These are phyloP conservation scores for Falco columbarius DNA, from an alignment of 2,797 vertebrate species.

Conservation along the genomic window DNA sequence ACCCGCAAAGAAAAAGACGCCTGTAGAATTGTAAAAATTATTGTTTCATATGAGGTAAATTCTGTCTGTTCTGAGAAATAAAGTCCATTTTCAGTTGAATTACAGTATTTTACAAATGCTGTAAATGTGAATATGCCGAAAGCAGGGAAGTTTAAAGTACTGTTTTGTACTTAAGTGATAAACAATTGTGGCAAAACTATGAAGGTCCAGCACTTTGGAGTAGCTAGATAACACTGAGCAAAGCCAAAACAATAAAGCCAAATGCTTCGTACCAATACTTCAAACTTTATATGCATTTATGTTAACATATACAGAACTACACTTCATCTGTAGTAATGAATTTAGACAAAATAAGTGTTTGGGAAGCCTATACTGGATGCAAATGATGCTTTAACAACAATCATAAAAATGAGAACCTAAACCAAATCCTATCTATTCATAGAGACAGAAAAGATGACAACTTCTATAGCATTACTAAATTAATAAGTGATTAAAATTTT, in stretches of 20 bases:
- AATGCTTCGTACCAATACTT: neutral
- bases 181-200: neutral
- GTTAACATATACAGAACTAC: neutral
- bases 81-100: neutral
- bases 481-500: neutral
- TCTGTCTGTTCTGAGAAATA: neutral
- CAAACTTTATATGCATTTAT: constrained; percentile 31
- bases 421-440: neutral
- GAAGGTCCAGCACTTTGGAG: neutral
- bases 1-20: neutral
- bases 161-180: neutral
- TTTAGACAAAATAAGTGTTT: neutral
- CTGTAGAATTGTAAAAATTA: neutral
- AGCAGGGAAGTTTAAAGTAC: neutral
- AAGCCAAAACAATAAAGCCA: constrained; percentile 33
- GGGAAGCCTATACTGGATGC: neutral
- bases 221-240: neutral
- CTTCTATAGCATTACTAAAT: neutral
- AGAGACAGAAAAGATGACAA: neutral
- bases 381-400: neutral
- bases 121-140: constrained; percentile 11
- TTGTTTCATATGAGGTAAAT: neutral
- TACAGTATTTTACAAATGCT: neutral
- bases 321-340: neutral
- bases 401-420: neutral